Base-by-base conservation (phyloP, 1,140 invertebrate species). In the Calliphora vicina region DNA sequence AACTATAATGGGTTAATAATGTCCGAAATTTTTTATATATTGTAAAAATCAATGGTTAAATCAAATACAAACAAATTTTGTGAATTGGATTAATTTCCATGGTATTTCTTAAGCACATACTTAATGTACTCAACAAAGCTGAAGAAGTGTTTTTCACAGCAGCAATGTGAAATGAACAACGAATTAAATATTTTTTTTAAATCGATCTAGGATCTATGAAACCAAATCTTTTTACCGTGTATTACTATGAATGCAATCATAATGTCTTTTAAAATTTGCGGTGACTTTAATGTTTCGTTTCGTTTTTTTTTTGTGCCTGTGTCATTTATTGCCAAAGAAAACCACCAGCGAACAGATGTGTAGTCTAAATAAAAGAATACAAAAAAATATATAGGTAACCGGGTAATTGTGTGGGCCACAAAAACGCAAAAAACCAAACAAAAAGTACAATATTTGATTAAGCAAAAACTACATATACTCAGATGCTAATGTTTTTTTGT, bases 381-480 rank as follows among this genome's bases (percentile, higher is more conserved):
- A 0, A n/a, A 6, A 20, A 67, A 6, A 67, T 78, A 78, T 25
- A 45, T 78, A 26, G 74, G 74, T 78, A 78, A 78, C 74, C 35
- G 74, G 74, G 74, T 78, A 78, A 78, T 78, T 78, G 74, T 45
- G 74, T 78, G 74, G 74, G 74, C 74, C 74, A 78, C 17, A 78
- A 78, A 78, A 43, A 20, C n/a, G 17, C 15, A n/a, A 15, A 57
- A 57, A 57, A 57, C 4, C 15, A 57, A 57, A 57, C 50, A 57
- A 57, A 67, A 78, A 42, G 20, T 25, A 78, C 74, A 25, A 43
- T 78, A 78, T 78, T 45, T 78, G 74, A 3, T 43, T 78, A 43
- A 43, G 74, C n/a, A 78, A 78, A 78, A 78, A 4, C 74, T 78
- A n/a, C 23, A 43, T n/a, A 78, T 78, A 27, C 72, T 74, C 23